phyloP scores from a whole-genome alignment of 2,888 invertebrate species.

The Tinea pellionella region DNA sequence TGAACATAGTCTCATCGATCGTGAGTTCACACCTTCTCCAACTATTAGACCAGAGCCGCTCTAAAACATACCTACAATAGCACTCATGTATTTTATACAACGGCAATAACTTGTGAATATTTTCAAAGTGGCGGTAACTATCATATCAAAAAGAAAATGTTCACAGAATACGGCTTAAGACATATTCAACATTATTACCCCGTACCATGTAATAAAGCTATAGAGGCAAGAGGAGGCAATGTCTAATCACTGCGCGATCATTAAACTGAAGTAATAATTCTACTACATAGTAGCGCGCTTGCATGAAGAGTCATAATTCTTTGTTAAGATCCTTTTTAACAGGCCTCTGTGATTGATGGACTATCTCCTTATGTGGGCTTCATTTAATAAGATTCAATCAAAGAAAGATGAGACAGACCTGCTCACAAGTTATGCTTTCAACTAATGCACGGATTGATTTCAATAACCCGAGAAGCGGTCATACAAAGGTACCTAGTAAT shows the following conservation, averaged over 20 bases:
- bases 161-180: background rate
- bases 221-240: constrained; percentile 41
- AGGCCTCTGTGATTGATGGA: constrained; percentile 55
- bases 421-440: constrained; percentile 6
- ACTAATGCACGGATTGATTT: background rate
- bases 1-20: too few relatives aligned
- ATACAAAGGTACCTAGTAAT: background rate
- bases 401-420: constrained; percentile 9
- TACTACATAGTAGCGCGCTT: constrained; percentile 58
- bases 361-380: constrained; percentile 59
- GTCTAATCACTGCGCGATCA: constrained; percentile 58
- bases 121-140: background rate
- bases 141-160: background rate
- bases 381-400: constrained; percentile 36
- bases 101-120: background rate
- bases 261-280: constrained; percentile 63
- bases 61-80: too few relatives aligned
- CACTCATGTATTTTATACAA: background rate
- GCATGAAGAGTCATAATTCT: constrained; percentile 60
- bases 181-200: constrained; percentile 15
- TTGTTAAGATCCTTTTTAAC: constrained; percentile 55
- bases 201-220: constrained; percentile 56
- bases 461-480: background rate
- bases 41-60: too few relatives aligned
- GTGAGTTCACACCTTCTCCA: too few relatives aligned